Conservation (phyloP, 2,888 invertebrate species). For the Cantharis flavilabris region DNA sequence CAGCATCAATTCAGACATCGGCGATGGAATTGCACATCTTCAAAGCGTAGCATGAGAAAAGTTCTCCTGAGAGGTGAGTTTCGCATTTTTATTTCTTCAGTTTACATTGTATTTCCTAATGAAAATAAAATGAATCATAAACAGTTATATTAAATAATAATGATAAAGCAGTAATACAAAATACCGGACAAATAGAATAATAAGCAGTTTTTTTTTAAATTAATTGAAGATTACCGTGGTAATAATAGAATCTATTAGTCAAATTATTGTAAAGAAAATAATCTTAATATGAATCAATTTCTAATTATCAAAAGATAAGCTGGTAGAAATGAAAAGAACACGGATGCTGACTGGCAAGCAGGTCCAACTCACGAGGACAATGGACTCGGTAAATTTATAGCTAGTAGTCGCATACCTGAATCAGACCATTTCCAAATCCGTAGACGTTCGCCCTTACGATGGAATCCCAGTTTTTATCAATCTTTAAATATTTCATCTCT, state of each 20-base stretch:
- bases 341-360: slow-evolving; percentile 30
- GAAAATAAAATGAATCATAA: not conserved
- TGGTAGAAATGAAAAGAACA: slow-evolving; percentile 16
- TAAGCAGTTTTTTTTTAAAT: not conserved
- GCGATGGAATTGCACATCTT: slow-evolving; percentile 88
- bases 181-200: not conserved
- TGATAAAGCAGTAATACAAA: not conserved
- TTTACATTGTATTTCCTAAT: not conserved
- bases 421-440: slow-evolving; percentile 42
- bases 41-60: slow-evolving; percentile 79
- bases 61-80: slow-evolving; percentile 81
- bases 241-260: not conserved
- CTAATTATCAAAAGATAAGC: slow-evolving; percentile 20
- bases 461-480: slow-evolving; percentile 29
- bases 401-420: slow-evolving; percentile 41
- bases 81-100: not conserved
- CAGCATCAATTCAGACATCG: slow-evolving; percentile 84
- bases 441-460: slow-evolving; percentile 34
- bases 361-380: slow-evolving; percentile 34
- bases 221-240: not conserved
- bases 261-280: not conserved
- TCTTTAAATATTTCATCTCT: slow-evolving; percentile 16
- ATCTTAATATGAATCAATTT: slow-evolving; percentile 1
- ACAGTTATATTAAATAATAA: not conserved
- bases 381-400: slow-evolving; percentile 39